Evolutionary conservation across 37 sponge, comb jelly and placozoan species (phyloP), one percentile per base, ranked within the genome.

Genomic region (Halichondria panicea): DNA sequence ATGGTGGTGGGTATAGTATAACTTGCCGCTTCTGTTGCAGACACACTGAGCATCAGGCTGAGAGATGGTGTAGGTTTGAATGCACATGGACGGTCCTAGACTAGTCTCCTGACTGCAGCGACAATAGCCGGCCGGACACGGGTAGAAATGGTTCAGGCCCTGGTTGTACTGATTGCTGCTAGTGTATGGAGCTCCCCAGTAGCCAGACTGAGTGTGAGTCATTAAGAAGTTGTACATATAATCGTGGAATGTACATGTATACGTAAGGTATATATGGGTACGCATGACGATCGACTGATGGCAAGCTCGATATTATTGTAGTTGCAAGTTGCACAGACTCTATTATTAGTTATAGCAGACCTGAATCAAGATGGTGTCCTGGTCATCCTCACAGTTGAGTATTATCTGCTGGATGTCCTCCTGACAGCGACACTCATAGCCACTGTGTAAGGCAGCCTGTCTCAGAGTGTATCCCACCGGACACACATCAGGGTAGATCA

Each of bases 81-180:
- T 70, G 76, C 84, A 84, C 33, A 50, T 69, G 30, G 38, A 6
- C n/a, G 48, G 21, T 28, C 84, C 77, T n/a, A 62, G 3, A 35
- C 61, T 61, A 48, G 33, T 68, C 39, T 38, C 34, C 43, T 68
- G 60, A 25, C 41, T 55, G 37, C 84, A 84, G 0, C 63, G 52
- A 41, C 84, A 84, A 59, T 84, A 84, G 4, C 84, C 84, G 0
- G 77, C 30, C 0, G 84, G 84, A 28, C 84, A 84, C 2, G 76
- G 65, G 39, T 80, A 80, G 71, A 80, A 60, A n/a, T n/a, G n/a
- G 30, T 43, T 4, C 57, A 80, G 63, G 38, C 40, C 35, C 25
- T 50, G 54, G 8, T 36, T n/a, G n/a, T n/a, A n/a, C n/a, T n/a
- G 40, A 40, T 52, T 25, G 25, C 22, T n/a, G 24, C 9, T 1